Conservation (phyloP, 1,140 invertebrate species). For the Dreissena polymorpha region DNA sequence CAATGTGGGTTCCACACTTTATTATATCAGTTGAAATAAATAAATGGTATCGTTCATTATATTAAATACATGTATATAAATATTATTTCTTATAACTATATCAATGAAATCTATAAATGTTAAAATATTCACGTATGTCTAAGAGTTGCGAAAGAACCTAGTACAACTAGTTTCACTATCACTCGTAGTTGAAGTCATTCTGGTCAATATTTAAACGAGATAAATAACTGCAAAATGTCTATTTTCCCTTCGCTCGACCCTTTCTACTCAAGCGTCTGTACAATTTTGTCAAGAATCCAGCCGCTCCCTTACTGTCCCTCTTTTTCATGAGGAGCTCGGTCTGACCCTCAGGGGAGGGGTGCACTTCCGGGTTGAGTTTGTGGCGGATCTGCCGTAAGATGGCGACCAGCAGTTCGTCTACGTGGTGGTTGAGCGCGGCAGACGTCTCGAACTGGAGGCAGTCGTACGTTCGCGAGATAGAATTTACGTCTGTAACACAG, state of each 20-base stretch:
- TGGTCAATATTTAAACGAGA: too few species aligned
- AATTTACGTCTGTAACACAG: conserved; percentile 64
- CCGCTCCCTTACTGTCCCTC: conserved; percentile 11
- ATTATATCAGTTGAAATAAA: too few species aligned
- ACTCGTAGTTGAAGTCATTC: too few species aligned
- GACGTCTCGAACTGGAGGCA: conserved; percentile 87
- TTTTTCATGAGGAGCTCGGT: conserved; percentile 26
- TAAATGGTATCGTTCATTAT: too few species aligned
- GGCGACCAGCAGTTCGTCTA: conserved; percentile 90
- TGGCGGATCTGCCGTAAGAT: conserved; percentile 84
- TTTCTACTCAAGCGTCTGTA: conserved; percentile 44
- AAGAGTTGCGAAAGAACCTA: too few species aligned
- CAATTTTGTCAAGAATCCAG: conserved; percentile 24
- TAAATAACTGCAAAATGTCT: too few species aligned
- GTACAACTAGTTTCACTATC: too few species aligned
- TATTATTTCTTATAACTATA: too few species aligned
- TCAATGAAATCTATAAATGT: too few species aligned
- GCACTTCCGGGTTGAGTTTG: conserved; percentile 58
- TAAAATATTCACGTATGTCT: too few species aligned
- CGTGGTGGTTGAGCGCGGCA: conserved; percentile 89
- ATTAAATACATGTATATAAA: too few species aligned
- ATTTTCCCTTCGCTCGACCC: conserved; percentile 27
- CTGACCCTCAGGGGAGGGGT: conserved; percentile 23
- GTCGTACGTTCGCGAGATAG: conserved; percentile 29
- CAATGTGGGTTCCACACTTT: too few species aligned